These are phyloP conservation scores for Coregonus clupeaformis DNA, from an alignment of 2,113 vertebrate species.

Conservation along the genomic window DNA sequence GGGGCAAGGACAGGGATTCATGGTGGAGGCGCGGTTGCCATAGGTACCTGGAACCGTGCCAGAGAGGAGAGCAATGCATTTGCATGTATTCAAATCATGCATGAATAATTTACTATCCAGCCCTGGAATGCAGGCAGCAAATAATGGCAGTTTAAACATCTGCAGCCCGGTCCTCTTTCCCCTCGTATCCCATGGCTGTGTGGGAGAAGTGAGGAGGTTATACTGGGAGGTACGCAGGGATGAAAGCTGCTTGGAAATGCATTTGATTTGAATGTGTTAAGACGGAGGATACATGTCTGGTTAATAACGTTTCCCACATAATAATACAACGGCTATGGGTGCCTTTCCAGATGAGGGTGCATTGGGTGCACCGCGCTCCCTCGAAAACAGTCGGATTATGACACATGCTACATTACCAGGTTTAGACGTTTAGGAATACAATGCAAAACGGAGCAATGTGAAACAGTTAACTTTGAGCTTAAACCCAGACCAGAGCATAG, in stretches of 20 bases:
- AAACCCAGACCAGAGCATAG: not conserved
- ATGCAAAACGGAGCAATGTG: not conserved
- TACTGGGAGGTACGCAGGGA: slow-evolving; percentile 33
- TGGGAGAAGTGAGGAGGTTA: slow-evolving; percentile 62
- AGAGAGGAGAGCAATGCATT: slow-evolving; percentile 64
- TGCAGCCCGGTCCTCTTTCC: slow-evolving; percentile 12
- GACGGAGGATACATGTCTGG: slow-evolving; percentile 15
- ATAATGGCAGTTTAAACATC: slow-evolving; percentile 54
- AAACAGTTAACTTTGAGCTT: slow-evolving; percentile 31
- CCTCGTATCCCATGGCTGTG: slow-evolving; percentile 26
- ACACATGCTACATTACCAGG: slow-evolving; percentile 7
- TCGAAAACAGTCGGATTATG: too few species aligned
- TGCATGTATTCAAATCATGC: slow-evolving; percentile 81
- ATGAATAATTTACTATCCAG: slow-evolving; percentile 77
- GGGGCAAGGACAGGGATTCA: slow-evolving; percentile 24
- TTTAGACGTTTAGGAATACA: not conserved
- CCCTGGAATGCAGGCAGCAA: slow-evolving; percentile 53
- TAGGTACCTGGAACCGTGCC: slow-evolving; percentile 77
- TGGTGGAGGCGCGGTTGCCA: slow-evolving; percentile 75
- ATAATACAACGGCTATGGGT: not conserved
- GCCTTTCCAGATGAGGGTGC: not conserved
- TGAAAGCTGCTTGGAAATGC: slow-evolving; percentile 32
- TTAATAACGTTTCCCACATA: not conserved
- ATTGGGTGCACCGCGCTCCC: too few species aligned
- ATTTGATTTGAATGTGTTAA: slow-evolving; percentile 33